phyloP scores from a whole-genome alignment of 2,113 vertebrate species.

The Equus przewalskii region DNA sequence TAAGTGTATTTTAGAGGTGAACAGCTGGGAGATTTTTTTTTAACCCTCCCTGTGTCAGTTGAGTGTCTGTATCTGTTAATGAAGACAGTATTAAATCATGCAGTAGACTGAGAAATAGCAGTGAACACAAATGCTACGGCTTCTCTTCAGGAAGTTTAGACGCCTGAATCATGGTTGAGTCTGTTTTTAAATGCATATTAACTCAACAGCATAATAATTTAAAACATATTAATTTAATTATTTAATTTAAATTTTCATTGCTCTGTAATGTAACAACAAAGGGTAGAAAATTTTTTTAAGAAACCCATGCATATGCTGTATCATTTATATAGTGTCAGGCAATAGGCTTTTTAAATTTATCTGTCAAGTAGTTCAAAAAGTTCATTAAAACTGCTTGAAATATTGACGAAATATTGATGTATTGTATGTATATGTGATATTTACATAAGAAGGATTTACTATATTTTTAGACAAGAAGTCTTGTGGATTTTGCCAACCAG shows the following conservation, averaged over 20 bases:
- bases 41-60: conserved; percentile 51
- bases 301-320: not conserved
- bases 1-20: conserved; percentile 62
- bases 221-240: conserved; percentile 29
- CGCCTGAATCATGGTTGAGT: not conserved
- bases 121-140: not conserved
- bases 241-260: conserved; percentile 56
- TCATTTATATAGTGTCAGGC: not conserved
- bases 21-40: conserved; percentile 63
- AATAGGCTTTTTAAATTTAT: conserved; percentile 31
- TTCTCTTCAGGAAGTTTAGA: conserved; percentile 1
- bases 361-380: conserved; percentile 52
- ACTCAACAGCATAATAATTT: not conserved
- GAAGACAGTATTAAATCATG: conserved; percentile 54
- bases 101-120: not conserved
- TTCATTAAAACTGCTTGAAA: not conserved
- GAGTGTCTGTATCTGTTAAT: conserved; percentile 49
- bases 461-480: not conserved
- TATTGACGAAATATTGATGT: not conserved
- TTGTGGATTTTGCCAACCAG: not conserved
- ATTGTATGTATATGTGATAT: not conserved
- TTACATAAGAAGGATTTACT: not conserved
- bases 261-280: not conserved
- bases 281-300: not conserved
- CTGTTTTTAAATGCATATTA: conserved; percentile 21